These are phyloP conservation scores for Hucho hucho DNA, from an alignment of 2,113 vertebrate species.

Conservation along the genomic window DNA sequence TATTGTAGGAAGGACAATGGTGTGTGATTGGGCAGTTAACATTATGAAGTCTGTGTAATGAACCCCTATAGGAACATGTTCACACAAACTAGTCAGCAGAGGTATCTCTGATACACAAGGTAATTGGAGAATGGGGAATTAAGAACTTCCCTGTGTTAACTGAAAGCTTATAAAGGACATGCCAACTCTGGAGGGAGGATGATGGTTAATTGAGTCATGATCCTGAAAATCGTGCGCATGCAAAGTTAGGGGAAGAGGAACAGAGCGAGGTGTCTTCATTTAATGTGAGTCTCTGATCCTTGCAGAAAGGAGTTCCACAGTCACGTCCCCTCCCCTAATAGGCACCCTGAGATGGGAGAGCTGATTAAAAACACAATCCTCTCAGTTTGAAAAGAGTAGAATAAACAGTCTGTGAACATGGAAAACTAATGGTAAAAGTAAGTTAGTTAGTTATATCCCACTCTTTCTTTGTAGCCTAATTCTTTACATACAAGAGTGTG, in stretches of 20 bases:
- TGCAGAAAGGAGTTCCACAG: not conserved
- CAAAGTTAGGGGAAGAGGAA: not conserved
- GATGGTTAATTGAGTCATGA: not conserved
- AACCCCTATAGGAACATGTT: not conserved
- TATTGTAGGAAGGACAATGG: too few species aligned
- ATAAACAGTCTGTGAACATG: too few species aligned
- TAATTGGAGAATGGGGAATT: not conserved
- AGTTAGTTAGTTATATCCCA: too few species aligned
- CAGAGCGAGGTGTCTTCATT: not conserved
- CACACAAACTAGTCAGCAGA: too few species aligned
- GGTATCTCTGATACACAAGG: not conserved
- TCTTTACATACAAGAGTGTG: too few species aligned
- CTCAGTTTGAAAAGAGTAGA: too few species aligned
- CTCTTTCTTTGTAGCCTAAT: too few species aligned
- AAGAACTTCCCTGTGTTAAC: not conserved
- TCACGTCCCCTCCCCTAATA: not conserved
- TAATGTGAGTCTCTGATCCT: not conserved
- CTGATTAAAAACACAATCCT: not conserved
- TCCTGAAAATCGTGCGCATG: not conserved
- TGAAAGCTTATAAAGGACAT: constrained; percentile 1
- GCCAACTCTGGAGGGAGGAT: not conserved
- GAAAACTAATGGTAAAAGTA: too few species aligned
- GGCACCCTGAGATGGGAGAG: not conserved
- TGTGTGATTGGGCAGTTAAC: too few species aligned
- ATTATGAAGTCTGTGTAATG: not conserved